phyloP scores from a whole-genome alignment of 2,797 vertebrate genomes.

The Hemitrygon akajei region DNA sequence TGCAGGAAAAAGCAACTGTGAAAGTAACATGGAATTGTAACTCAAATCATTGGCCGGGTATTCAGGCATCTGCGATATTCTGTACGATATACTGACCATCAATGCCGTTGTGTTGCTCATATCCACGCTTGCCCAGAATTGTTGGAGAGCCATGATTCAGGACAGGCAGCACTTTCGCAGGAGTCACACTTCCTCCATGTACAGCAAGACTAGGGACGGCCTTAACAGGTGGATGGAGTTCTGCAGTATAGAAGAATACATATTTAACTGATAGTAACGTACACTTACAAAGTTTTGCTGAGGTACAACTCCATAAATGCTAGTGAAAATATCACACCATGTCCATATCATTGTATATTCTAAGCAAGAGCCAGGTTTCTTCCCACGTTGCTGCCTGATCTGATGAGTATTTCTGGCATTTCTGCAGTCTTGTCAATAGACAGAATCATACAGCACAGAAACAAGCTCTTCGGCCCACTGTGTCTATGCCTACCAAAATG shows the following conservation, averaged over 20 bases:
- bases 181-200: slow-evolving; percentile 6
- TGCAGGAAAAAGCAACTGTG: not conserved
- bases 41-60: no score
- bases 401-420: no score
- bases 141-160: slow-evolving; percentile 42
- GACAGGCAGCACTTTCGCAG: slow-evolving; percentile 38
- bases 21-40: not conserved
- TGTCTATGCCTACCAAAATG: no score
- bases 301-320: not conserved
- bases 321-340: not conserved
- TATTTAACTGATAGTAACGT: not conserved
- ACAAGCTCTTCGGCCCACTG: no score
- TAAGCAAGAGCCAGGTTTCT: no score
- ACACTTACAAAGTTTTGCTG: not conserved
- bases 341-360: no score
- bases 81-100: slow-evolving; percentile 39
- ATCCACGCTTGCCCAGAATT: slow-evolving; percentile 42
- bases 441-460: no score
- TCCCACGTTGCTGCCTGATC: no score
- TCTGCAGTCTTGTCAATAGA: no score
- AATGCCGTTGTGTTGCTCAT: slow-evolving; percentile 42
- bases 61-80: not conserved
- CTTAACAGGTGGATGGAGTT: slow-evolving; percentile 39
- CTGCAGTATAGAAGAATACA: slow-evolving; percentile 26
- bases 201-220: not conserved